Evolutionary conservation across 2,113 vertebrate species (phyloP), one percentile per base, ranked within the genome.

Genomic region (Motacilla alba): DNA sequence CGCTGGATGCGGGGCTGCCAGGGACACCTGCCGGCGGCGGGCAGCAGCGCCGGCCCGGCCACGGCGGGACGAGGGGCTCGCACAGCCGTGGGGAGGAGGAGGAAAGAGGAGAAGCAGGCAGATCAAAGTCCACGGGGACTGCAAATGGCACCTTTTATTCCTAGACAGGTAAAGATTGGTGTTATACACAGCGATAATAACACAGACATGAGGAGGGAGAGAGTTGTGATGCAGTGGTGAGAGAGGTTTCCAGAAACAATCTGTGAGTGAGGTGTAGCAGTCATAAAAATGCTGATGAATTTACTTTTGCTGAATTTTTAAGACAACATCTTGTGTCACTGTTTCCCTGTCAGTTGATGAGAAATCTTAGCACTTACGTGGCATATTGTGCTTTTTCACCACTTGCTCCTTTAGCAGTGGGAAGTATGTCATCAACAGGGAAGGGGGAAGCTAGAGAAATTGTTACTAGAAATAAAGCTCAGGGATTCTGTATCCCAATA

Each of bases 271-370:
- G 22, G 22, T 37, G n/a, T 55, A 87, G 56, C 47, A 67, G 41
- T 19, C 1, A 3, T 53, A 66, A 74, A 91, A 85, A 66, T 28
- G 63, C 55, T 49, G 68, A 52, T 66, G 28, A 62, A 53, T 92
- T 95, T 91, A 74, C 27, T 88, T 94, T n/a, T 77, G 39, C n/a
- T 33, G 50, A 83, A 27, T 80, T 68, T 39, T 85, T 86, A 69
- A 92, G 64, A 69, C 69, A 90, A 24, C 68, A 53, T 62, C 26
- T 85, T 35, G 37, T 30, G 39, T 78, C 47, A 35, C 73, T 90
- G 69, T 82, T 67, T 31, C 19, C 56, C 35, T 37, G 15, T 80
- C 60, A 52, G 67, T 37, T 1, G 12, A 62, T 80, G 92, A 80
- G 76, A 64, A 87, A 74, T 80, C 72, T 81, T 64, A 76, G 93